phyloP scores from a whole-genome alignment of 2,113 vertebrate genomes.

The Sinocyclocheilus rhinocerous region DNA sequence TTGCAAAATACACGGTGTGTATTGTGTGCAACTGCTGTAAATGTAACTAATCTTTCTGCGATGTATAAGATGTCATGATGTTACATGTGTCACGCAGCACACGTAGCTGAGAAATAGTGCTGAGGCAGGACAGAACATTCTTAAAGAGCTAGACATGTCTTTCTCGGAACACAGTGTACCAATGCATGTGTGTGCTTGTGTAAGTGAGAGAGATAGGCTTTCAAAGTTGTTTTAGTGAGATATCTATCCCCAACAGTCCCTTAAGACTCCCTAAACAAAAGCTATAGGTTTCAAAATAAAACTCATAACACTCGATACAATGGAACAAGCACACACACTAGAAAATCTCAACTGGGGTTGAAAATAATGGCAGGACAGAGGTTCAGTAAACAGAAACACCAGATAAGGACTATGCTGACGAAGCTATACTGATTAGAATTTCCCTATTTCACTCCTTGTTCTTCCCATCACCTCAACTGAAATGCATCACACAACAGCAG shows the following conservation, averaged over 20 bases:
- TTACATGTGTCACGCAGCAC: background rate
- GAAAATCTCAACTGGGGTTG: background rate
- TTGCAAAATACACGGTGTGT: background rate
- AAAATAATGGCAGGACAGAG: conserved; percentile 28
- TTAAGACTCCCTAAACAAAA: conserved; percentile 3
- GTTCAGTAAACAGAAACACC: conserved; percentile 34
- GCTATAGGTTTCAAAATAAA: background rate
- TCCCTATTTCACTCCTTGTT: background rate
- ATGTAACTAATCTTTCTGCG: conserved; percentile 13
- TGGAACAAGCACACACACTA: background rate
- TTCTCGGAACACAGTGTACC: conserved; percentile 27
- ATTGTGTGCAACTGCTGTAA: conserved; percentile 22
- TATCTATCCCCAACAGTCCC: background rate
- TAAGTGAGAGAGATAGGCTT: conserved; percentile 1
- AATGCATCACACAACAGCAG: conserved; percentile 17
- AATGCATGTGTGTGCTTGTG: background rate
- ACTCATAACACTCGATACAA: background rate
- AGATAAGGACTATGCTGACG: conserved; percentile 27
- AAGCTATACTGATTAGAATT: conserved; percentile 28
- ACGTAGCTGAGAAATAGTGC: conserved; percentile 5
- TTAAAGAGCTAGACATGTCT: background rate
- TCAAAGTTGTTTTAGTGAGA: conserved; percentile 32
- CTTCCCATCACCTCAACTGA: background rate
- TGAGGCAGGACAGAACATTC: conserved; percentile 34
- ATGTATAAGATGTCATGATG: conserved; percentile 11